Conservation (phyloP, 2,797 vertebrate species). For the Schizopygopsis pylzovi region DNA sequence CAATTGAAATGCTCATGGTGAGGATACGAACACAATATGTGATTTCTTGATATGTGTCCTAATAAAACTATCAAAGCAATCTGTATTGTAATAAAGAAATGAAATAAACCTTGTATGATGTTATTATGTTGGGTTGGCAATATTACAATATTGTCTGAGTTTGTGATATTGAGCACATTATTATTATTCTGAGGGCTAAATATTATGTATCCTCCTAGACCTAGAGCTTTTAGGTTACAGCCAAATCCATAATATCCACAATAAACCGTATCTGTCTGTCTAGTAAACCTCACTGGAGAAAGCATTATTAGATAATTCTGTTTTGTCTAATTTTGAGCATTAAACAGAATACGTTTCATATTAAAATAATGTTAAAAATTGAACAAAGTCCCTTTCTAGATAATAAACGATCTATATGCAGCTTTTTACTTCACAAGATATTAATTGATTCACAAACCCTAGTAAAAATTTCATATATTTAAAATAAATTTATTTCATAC, state of each 20-base stretch:
- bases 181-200: not conserved
- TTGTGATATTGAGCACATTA: not conserved
- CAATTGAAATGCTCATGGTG: not conserved
- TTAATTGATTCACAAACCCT: no score
- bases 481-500: no score
- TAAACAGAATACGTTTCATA: no score
- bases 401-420: no score
- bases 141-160: not conserved
- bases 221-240: not conserved
- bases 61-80: slow-evolving; percentile 4
- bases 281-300: not conserved
- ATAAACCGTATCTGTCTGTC: not conserved
- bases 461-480: no score
- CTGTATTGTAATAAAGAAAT: not conserved
- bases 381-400: no score
- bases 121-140: not conserved
- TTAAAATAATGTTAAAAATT: no score
- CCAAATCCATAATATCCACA: not conserved
- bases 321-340: no score
- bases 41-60: not conserved
- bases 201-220: not conserved
- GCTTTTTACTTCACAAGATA: no score
- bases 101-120: not conserved
- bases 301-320: not conserved
- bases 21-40: not conserved